Evolutionary conservation across 2,113 vertebrate genomes (phyloP).

Genomic region (Meleagris gallopavo): DNA sequence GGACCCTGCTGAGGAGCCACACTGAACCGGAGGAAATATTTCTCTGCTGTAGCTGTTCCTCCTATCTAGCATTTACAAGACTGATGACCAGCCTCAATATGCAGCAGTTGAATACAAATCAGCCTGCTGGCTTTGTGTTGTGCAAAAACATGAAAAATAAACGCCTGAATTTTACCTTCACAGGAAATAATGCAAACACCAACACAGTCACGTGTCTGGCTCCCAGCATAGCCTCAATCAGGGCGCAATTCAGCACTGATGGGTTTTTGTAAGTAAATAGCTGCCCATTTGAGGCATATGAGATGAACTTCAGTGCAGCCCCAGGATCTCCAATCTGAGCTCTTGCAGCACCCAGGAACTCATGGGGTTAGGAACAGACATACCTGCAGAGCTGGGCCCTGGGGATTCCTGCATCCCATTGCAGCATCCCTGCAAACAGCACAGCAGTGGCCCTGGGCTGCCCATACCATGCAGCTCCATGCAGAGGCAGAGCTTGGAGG

Average conservation of each 20-base stretch:
- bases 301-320: background rate
- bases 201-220: background rate
- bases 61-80: conserved; percentile 51
- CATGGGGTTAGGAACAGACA: background rate
- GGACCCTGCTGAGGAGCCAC: background rate
- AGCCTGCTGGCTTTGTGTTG: background rate
- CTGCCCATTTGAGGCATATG: background rate
- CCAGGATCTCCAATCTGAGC: background rate
- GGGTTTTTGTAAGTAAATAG: background rate
- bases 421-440: background rate
- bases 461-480: background rate
- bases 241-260: background rate
- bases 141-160: background rate
- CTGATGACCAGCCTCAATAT: conserved; percentile 35
- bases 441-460: background rate
- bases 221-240: background rate
- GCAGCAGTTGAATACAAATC: conserved; percentile 55
- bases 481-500: background rate
- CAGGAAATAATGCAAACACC: background rate
- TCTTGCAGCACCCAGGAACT: background rate
- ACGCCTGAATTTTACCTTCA: background rate
- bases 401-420: background rate
- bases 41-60: conserved; percentile 9
- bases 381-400: background rate
- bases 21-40: conserved; percentile 37